Percentiles rank a stretch among this genome's conserved stretches.
Evolutionary conservation across 2,888 invertebrate species (phyloP).

Genomic region (Dichetophora obliterata): DNA sequence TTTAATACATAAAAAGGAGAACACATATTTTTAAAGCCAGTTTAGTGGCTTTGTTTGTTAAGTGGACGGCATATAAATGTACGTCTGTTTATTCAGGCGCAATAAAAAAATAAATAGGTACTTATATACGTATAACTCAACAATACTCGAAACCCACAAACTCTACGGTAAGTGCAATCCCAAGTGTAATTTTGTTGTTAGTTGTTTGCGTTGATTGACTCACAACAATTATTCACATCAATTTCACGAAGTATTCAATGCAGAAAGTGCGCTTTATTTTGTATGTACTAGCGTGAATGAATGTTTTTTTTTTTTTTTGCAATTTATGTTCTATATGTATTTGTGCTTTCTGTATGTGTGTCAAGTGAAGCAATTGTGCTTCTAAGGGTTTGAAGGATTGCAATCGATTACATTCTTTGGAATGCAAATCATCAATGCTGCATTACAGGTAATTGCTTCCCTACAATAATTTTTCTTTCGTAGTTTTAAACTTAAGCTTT

Average conservation of each 20-base stretch:
- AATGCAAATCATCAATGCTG: too few relatives aligned
- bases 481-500: too few relatives aligned
- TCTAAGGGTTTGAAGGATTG: too few relatives aligned
- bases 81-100: conserved; percentile 3
- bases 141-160: not conserved
- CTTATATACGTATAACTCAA: not conserved
- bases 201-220: conserved; percentile 27
- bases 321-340: too few relatives aligned
- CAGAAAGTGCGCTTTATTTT: not conserved
- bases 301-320: too few relatives aligned
- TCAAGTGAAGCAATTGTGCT: too few relatives aligned
- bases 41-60: conserved; percentile 40
- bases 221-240: conserved; percentile 27
- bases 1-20: not conserved
- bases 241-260: conserved; percentile 7
- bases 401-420: not conserved
- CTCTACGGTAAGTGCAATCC: not conserved
- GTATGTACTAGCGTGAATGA: not conserved
- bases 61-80: conserved; percentile 24
- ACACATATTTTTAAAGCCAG: conserved; percentile 29
- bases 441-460: too few relatives aligned
- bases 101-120: not conserved
- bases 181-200: not conserved
- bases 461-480: too few relatives aligned
- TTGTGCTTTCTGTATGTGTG: too few relatives aligned